A percentile compares a stretch with the other conserved stretches of the same genome.
These are phyloP conservation scores for Ceratotherium simum DNA, from an alignment of 2,113 vertebrate genomes.

Conservation along the genomic window DNA sequence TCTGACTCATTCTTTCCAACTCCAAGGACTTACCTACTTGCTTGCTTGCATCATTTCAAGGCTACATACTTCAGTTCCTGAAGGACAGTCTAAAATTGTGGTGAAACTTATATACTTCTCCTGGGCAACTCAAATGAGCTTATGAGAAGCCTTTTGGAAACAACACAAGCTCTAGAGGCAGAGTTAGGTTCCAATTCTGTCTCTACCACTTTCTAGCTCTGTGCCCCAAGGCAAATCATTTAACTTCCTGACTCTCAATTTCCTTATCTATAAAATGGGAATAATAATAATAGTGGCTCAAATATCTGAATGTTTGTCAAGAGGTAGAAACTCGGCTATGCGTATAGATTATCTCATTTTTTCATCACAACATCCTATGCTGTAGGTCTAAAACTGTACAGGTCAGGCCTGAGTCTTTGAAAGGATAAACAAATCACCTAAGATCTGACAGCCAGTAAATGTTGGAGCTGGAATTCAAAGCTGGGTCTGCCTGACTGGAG, in stretches of 20 bases:
- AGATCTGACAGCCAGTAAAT: neutral
- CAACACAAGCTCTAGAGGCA: neutral
- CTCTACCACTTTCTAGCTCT: neutral
- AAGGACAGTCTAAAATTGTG: neutral
- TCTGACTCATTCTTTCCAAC: neutral
- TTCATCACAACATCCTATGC: neutral
- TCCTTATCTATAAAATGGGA: neutral
- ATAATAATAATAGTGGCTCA: neutral
- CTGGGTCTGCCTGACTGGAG: neutral
- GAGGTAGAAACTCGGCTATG: neutral
- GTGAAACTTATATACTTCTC: neutral
- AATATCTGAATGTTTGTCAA: neutral
- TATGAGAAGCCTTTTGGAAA: neutral
- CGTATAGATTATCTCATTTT: neutral
- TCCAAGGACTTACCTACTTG: neutral
- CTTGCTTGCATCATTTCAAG: neutral
- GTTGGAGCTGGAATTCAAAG: neutral
- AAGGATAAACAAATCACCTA: constrained; percentile 18
- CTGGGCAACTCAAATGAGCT: neutral
- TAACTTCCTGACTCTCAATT: neutral
- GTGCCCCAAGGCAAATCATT: neutral
- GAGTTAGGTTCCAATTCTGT: neutral
- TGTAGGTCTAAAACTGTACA: neutral
- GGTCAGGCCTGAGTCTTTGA: neutral
- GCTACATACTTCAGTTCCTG: neutral